phyloP scores from a whole-genome alignment of 2,113 vertebrate species.

The Osmerus eperlanus region DNA sequence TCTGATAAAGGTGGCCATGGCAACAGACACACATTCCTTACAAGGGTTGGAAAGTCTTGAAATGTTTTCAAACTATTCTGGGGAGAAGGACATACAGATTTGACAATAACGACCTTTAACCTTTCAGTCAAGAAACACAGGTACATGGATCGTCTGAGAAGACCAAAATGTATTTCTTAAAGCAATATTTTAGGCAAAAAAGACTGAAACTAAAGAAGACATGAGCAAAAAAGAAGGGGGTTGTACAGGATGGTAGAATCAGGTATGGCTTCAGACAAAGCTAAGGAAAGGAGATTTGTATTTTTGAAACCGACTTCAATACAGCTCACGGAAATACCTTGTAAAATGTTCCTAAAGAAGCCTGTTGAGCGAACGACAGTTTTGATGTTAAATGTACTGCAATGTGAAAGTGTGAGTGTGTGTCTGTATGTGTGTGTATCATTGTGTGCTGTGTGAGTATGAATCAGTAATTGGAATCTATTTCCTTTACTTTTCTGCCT shows the following conservation, averaged over 20 bases:
- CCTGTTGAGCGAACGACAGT: conserved; percentile 9
- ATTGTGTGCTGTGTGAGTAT: conserved; percentile 39
- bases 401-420: conserved; percentile 40
- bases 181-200: conserved; percentile 76
- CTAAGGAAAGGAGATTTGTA: conserved; percentile 38
- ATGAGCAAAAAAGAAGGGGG: background rate
- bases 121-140: conserved; percentile 6
- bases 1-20: no score
- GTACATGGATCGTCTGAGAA: conserved; percentile 41
- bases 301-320: conserved; percentile 43
- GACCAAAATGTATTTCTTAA: conserved; percentile 68
- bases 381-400: conserved; percentile 45
- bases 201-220: conserved; percentile 1
- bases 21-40: background rate
- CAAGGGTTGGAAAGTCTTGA: background rate
- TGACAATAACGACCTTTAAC: background rate
- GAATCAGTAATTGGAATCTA: conserved; percentile 27
- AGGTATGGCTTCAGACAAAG: conserved; percentile 19
- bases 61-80: conserved; percentile 1
- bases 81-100: background rate
- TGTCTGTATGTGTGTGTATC: conserved; percentile 17
- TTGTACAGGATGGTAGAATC: conserved; percentile 1
- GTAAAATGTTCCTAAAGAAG: conserved; percentile 17
- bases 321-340: conserved; percentile 19
- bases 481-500: conserved; percentile 38